Base-by-base conservation (phyloP, 2,113 vertebrate genomes). In the Lagopus muta region DNA sequence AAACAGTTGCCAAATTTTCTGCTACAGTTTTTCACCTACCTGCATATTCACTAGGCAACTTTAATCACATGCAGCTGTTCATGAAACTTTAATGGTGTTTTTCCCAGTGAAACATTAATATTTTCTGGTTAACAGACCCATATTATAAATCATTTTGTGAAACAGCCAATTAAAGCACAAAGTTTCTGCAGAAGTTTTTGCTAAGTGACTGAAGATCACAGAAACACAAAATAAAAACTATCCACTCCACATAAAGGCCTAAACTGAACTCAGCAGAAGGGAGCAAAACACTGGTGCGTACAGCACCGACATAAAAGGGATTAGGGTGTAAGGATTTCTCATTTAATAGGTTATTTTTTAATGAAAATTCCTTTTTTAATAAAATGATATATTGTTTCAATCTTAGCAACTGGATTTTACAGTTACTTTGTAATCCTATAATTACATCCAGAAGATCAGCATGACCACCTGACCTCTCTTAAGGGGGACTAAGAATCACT, bases 131-230 rank as follows among this genome's bases (percentile, higher is more conserved):
- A 40, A 47, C 25, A 47, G 65, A 47, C 38, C 28, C 28, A 6
- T 17, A 48, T 42, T 77, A 43, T 70, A 82, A 90, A 89, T 73
- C 16, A 90, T 81, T 94, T 72, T 88, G 66, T 92, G 78, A 89
- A 86, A 73, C 17, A 38, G 36, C 36, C 62, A 81, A 22, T 73
- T 89, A 45, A 82, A 78, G n/a, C 1, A 28, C 15, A 76, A 40
- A 58, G 6, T 62, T 75, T 62, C n/a, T 3, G 77, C 57, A 75
- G 42, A 89, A 60, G 13, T 25, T 87, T 92, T 92, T 90, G 71
- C 60, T 64, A 88, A 91, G 75, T 0, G 1, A 55, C 19, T 42
- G 30, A 43, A 18, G 40, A 55, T 61, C 27, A 72, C 21, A 89
- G 38, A 94, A 93, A 55, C 66, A 69, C 8, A 16, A 45, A 77